Conservation (phyloP, 2,797 vertebrate species). For the Urophycis tenuis region DNA sequence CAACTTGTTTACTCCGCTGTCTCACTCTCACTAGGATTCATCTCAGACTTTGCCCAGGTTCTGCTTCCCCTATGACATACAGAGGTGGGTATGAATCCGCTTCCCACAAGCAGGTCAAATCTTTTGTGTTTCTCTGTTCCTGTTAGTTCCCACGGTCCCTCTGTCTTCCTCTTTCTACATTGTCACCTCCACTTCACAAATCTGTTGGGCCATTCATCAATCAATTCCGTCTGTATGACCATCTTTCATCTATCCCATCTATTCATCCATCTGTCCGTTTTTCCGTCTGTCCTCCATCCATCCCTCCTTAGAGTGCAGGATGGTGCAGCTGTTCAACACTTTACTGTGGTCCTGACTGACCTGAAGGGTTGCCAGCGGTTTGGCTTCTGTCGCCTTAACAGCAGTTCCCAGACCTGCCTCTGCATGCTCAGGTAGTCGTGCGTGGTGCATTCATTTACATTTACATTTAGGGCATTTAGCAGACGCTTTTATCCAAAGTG, state of each 20-base stretch:
- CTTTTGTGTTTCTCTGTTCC: not conserved
- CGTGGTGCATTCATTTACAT: not conserved
- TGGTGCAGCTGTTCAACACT: slow-evolving; percentile 75
- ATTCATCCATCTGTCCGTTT: no score
- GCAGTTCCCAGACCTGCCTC: slow-evolving; percentile 73
- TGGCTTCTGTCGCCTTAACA: slow-evolving; percentile 83
- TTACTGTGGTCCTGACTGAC: slow-evolving; percentile 84
- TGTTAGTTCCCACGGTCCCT: not conserved
- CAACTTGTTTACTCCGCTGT: not conserved
- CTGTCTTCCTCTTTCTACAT: not conserved
- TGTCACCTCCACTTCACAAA: not conserved
- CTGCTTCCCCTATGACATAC: slow-evolving; percentile 85
- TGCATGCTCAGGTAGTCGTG: slow-evolving; percentile 80
- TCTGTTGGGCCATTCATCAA: not conserved
- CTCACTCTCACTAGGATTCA: slow-evolving; percentile 67
- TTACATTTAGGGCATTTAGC: no score
- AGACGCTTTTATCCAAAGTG: no score
- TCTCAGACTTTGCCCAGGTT: slow-evolving; percentile 74
- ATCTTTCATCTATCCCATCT: no score
- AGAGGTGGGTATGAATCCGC: slow-evolving; percentile 64
- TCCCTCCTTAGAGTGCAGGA: slow-evolving; percentile 58
- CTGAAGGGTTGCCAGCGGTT: slow-evolving; percentile 82
- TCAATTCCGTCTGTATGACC: not conserved
- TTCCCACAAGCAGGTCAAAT: not conserved
- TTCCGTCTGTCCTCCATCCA: not conserved